Conservation (phyloP, 2,113 vertebrate species). For the Dromas ardeola region DNA sequence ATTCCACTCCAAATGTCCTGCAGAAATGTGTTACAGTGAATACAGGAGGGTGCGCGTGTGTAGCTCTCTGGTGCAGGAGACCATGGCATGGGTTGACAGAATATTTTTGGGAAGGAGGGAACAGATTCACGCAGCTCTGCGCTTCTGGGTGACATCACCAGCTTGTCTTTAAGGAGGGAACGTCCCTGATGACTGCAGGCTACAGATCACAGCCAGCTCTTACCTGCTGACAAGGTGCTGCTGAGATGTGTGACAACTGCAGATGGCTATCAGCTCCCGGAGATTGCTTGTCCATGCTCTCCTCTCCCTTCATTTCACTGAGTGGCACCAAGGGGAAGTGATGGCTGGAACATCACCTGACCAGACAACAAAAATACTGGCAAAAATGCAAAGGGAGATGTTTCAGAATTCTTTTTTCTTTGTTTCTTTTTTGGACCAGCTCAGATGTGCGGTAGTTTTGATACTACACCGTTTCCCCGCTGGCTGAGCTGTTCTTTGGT, state of each 20-base stretch:
- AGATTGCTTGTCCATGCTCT: not conserved
- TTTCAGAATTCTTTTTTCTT: not conserved
- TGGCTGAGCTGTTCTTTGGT: not conserved
- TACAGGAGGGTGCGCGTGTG: not conserved
- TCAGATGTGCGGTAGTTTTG: accelerated
- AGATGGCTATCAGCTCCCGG: not conserved
- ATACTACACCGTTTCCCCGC: not conserved
- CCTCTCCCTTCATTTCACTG: not conserved
- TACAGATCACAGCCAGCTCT: not conserved
- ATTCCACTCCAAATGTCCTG: not conserved
- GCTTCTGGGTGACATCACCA: not conserved
- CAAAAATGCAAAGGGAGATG: not conserved
- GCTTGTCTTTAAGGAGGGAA: not conserved
- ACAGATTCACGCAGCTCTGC: not conserved
- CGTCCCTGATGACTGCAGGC: not conserved
- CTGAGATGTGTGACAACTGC: not conserved
- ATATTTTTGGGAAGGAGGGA: not conserved
- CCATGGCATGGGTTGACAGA: not conserved
- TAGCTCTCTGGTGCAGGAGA: not conserved
- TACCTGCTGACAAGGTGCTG: slow-evolving; percentile 33
- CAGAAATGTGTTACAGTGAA: not conserved
- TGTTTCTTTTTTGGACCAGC: not conserved
- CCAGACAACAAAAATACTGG: not conserved
- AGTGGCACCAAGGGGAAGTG: not conserved
- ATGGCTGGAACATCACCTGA: not conserved